phyloP scores from a whole-genome alignment of 2,113 vertebrate genomes.

The Odocoileus hemionus region DNA sequence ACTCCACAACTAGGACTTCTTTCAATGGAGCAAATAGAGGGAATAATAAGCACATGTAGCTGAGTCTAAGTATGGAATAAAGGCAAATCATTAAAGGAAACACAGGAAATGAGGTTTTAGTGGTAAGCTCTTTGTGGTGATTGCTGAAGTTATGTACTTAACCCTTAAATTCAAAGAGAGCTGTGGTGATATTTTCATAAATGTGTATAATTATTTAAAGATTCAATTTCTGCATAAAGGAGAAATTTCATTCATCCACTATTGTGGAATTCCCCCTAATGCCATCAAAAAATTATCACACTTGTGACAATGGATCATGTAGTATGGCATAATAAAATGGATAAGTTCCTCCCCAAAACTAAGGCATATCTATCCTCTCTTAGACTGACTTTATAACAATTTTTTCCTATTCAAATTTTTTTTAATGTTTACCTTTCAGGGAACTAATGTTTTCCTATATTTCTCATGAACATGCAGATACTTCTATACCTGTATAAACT shows the following conservation, averaged over 20 bases:
- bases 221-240: not conserved
- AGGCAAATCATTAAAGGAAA: not conserved
- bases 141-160: not conserved
- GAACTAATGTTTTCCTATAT: constrained; percentile 10
- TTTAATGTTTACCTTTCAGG: not conserved
- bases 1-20: not conserved
- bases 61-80: not conserved
- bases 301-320: not conserved
- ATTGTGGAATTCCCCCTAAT: not conserved
- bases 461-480: constrained; percentile 1
- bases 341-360: not conserved
- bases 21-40: not conserved
- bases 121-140: not conserved
- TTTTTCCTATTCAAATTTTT: not conserved
- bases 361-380: not conserved
- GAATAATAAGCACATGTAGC: not conserved
- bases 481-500: constrained; percentile 16
- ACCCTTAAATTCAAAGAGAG: not conserved
- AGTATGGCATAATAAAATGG: not conserved
- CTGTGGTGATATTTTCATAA: not conserved
- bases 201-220: not conserved
- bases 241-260: constrained; percentile 18
- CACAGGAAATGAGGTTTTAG: not conserved
- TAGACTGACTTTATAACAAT: not conserved
- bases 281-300: not conserved